Evolutionary conservation across 1,140 invertebrate species (phyloP), one percentile per base, ranked within the genome.

Genomic region (Piezodorus guildinii): DNA sequence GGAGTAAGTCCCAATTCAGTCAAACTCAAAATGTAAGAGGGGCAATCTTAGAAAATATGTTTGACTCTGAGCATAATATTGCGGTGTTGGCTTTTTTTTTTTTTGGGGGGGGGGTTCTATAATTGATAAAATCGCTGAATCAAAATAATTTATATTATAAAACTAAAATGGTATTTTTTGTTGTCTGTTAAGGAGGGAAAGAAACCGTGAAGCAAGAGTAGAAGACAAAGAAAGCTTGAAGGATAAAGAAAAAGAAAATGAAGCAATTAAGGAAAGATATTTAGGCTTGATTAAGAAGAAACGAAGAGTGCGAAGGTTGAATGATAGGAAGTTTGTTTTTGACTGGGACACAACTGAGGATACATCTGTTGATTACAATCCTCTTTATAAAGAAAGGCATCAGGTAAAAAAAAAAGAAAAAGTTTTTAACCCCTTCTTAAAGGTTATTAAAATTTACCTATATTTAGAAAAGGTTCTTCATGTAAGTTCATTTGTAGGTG

Each of bases 311-410:
- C 77, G 97, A 39, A 80, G 95, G 66, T 76, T 98, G 4, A 99
- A 99, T 78, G 97, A 99, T 72, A 78, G 96, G 5, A 99, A 99
- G 77, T 99, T 99, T 82, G 96, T 99, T 0, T 99, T 99, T 78
- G 97, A 99, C 78, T 99, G 97, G 97, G 97, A 99, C 79, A 94
- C 94, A 4, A 87, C 87, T 0, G 97, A 99, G 75, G 97, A 99
- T 71, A 99, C 97, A 0, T 95, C 93, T 17, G 86, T 89, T 66
- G 97, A 99, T 81, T 99, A 99, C 71, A 99, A 99, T 76, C 83
- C 84, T 66, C 78, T 99, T 3, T 99, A 99, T 71, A 98, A 98
- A 75, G 92, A 97, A 69, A 82, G 90, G 58, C 94, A 97, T 79
- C 88, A 95, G 75, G 87, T 88, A 62, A 62, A 9, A 30, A 5